Evolutionary conservation across 2,888 invertebrate genomes (phyloP).

Genomic region (Glyphotaelius pellucidus): DNA sequence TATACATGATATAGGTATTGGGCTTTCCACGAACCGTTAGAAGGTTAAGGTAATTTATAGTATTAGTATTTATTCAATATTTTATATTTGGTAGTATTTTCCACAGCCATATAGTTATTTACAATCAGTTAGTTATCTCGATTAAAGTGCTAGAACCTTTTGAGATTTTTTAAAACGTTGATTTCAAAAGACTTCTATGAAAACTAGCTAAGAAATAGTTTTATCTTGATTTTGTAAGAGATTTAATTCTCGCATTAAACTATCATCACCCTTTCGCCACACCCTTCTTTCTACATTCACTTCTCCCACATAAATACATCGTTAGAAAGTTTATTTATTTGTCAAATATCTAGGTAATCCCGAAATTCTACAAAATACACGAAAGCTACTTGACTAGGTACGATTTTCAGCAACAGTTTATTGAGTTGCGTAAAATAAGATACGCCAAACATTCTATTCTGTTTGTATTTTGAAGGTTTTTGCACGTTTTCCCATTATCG

Average conservation of each 20-base stretch:
- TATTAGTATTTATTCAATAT: no score
- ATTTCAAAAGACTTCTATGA: neutral
- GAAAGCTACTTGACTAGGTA: neutral
- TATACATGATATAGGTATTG: no score
- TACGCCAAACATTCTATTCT: neutral
- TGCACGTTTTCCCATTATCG: neutral
- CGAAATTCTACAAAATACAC: neutral
- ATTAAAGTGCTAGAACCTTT: no score
- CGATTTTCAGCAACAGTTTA: neutral
- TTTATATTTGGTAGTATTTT: no score
- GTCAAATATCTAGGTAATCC: neutral
- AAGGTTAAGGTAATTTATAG: neutral
- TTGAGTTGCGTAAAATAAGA: neutral
- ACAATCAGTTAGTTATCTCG: neutral
- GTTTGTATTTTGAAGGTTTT: neutral
- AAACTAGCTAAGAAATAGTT: neutral
- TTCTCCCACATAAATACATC: neutral
- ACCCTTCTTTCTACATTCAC: neutral
- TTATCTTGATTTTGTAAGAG: neutral
- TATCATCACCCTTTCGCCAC: neutral
- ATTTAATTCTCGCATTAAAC: neutral
- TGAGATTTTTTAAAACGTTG: neutral
- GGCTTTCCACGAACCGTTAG: neutral
- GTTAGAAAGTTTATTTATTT: neutral
- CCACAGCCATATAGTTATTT: neutral